phyloP scores from a whole-genome alignment of 2,888 invertebrate species.

The Nudaria mundana region DNA sequence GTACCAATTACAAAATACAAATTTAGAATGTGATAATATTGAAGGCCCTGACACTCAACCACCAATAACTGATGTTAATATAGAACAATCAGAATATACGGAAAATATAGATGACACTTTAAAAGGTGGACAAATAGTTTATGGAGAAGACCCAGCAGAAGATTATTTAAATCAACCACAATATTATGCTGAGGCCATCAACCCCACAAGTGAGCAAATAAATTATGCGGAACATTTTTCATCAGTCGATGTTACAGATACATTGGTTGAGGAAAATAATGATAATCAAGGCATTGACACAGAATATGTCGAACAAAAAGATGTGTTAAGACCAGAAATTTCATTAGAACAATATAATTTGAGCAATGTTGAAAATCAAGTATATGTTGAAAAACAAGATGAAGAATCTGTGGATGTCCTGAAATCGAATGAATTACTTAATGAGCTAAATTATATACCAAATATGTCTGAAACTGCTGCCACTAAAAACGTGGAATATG shows the following conservation, averaged over 20 bases:
- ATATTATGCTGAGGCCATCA: conserved; percentile 9
- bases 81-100: background rate
- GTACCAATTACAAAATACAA: conserved; percentile 16
- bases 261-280: background rate
- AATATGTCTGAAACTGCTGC: conserved; percentile 6
- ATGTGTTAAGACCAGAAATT: background rate
- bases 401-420: conserved; percentile 20
- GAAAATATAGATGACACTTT: background rate
- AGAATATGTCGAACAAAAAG: background rate
- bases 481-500: conserved; percentile 26
- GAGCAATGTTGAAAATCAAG: conserved; percentile 15
- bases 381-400: conserved; percentile 22
- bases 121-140: conserved; percentile 1
- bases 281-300: background rate
- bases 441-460: conserved; percentile 21
- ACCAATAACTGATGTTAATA: conserved; percentile 5
- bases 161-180: background rate
- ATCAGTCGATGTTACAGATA: background rate
- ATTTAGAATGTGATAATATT: conserved; percentile 13
- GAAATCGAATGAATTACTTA: conserved; percentile 18
- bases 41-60: conserved; percentile 4
- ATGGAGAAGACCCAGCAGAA: background rate
- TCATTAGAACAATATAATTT: conserved; percentile 11
- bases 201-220: conserved; percentile 3
- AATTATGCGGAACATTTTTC: conserved; percentile 5